phyloP scores from a whole-genome alignment of 2,797 vertebrate species.

The Fistularia tabacaria region DNA sequence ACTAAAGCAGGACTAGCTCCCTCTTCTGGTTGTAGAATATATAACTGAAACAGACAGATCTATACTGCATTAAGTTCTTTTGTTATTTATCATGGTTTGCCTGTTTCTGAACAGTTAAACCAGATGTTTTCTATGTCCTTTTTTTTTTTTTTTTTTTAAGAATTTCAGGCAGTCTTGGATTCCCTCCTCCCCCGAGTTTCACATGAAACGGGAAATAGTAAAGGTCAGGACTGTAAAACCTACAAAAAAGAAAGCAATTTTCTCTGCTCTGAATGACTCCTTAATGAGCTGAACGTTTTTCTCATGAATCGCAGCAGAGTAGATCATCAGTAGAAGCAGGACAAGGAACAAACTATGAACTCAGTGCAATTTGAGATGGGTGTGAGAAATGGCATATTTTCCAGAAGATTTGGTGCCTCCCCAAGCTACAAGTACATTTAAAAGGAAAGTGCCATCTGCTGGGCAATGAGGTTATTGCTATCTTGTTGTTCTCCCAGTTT shows the following conservation, averaged over 20 bases:
- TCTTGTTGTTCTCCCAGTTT: background rate
- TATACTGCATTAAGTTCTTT: background rate
- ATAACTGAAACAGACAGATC: background rate
- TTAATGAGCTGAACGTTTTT: constrained; percentile 15
- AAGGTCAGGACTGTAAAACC: constrained; percentile 33
- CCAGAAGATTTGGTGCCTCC: constrained; percentile 44
- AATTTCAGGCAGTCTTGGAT: constrained; percentile 12
- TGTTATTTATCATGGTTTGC: background rate
- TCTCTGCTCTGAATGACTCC: constrained; percentile 9
- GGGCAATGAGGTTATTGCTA: constrained; percentile 38
- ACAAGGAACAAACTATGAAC: constrained; percentile 39
- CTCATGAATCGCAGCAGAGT: constrained; percentile 25
- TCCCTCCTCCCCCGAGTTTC: constrained; percentile 4
- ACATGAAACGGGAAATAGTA: constrained; percentile 5
- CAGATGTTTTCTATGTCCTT: no score
- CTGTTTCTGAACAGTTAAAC: background rate
- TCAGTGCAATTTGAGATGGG: constrained; percentile 29
- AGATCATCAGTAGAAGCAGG: constrained; percentile 19
- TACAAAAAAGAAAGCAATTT: constrained; percentile 29
- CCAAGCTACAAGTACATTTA: background rate
- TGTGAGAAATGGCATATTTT: constrained; percentile 60
- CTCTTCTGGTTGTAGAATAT: constrained; percentile 35
- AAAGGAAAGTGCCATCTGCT: constrained; percentile 60
- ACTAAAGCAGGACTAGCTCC: constrained; percentile 34
- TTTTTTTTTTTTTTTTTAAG: no score